Conservation (phyloP, 2,797 vertebrate genomes). For the Protosalanx chinensis region DNA sequence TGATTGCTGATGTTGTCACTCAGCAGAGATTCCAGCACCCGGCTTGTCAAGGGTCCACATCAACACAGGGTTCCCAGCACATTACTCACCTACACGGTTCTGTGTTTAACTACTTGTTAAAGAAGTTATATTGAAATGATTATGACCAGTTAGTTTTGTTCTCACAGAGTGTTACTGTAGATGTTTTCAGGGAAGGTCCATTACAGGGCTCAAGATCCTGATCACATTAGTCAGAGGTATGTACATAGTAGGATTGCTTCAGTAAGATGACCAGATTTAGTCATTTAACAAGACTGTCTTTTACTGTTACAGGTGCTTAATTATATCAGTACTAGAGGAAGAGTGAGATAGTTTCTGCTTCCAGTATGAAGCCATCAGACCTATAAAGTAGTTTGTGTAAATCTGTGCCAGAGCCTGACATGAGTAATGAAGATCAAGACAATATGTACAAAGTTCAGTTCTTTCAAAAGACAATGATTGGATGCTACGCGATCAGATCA, state of each 20-base stretch:
- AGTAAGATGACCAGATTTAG: conserved; percentile 22
- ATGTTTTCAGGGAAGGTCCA: neutral
- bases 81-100: neutral
- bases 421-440: conserved; percentile 11
- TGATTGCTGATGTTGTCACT: conserved; percentile 52
- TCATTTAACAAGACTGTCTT: neutral
- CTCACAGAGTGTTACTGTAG: neutral
- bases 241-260: conserved; percentile 15
- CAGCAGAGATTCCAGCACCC: conserved; percentile 42
- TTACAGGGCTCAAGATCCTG: neutral
- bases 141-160: neutral
- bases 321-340: neutral
- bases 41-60: conserved; percentile 34
- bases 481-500: conserved; percentile 29
- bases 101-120: too few species aligned
- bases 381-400: neutral
- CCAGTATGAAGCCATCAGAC: neutral
- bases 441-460: conserved; percentile 17
- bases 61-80: neutral
- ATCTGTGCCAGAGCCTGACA: neutral
- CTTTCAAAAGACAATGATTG: conserved; percentile 17
- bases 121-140: neutral
- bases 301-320: neutral
- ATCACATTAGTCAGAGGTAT: too few species aligned
- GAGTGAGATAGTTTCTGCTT: neutral